Base-by-base conservation (phyloP, 2,888 invertebrate genomes). In the Melanchra persicariae region DNA sequence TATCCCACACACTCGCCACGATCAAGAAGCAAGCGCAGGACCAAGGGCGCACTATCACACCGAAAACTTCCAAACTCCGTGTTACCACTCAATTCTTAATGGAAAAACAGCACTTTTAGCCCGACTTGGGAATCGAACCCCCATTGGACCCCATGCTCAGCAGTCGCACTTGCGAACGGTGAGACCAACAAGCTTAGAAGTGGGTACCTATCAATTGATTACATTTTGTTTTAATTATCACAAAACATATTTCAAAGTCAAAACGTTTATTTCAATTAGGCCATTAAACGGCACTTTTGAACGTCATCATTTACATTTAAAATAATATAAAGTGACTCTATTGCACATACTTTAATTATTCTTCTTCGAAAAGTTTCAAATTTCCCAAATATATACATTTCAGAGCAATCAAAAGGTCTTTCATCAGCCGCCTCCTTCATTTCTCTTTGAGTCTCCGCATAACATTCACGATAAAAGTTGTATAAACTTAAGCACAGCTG, bases 301-400 rank as follows among this genome's bases (percentile, higher is more conserved):
- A n/a, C n/a, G n/a, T n/a, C n/a, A n/a, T n/a, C n/a, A n/a, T n/a
- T n/a, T n/a, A n/a, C n/a, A n/a, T n/a, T n/a, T n/a, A n/a, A n/a
- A n/a, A n/a, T n/a, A n/a, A n/a, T n/a, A n/a, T n/a, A n/a, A n/a
- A n/a, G n/a, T n/a, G n/a, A n/a, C n/a, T n/a, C n/a, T n/a, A n/a
- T n/a, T 26, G 1, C 59, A 74, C 71, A 87, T 88, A 98, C 97
- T 96, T 98, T 97, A 88, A 97, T 96, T 60, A 98, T 92, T 63
- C 99, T 96, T 74, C 96, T 97, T 75, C 97, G 97, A 88, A 99
- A 98, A 0, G 98, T 97, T 90, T 98, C 98, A 88, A 98, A 98
- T 93, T 98, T 98, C 34, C 98, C 98, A 91, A 99, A 99, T 81
- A 99, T 98, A 89, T 98, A 98, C 96, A 98, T 98, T 90, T 98